Evolutionary conservation across 2,797 vertebrate genomes (phyloP).

Genomic region (Onychomys leucogaster): DNA sequence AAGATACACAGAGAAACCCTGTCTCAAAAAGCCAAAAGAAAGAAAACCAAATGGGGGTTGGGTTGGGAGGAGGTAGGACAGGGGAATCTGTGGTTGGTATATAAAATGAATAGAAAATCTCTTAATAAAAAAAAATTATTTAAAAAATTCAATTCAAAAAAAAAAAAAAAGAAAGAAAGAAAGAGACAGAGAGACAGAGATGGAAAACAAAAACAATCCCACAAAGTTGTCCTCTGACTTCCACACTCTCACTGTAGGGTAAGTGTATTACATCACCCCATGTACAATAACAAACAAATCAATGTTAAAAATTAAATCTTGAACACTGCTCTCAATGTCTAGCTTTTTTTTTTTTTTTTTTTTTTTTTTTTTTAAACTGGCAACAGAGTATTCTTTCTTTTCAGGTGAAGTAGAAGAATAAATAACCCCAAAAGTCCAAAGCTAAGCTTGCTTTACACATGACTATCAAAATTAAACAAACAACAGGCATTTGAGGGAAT

Average conservation of each 20-base stretch:
- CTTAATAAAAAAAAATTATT: too few species aligned
- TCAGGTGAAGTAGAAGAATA: neutral
- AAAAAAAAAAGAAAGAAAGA: neutral
- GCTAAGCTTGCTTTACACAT: neutral
- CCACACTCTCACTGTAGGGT: neutral
- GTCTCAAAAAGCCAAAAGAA: neutral
- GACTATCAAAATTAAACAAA: constrained; percentile 61
- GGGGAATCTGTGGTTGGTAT: too few species aligned
- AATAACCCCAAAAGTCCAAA: neutral
- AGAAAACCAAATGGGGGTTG: neutral
- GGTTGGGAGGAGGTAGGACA: too few species aligned
- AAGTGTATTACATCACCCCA: neutral
- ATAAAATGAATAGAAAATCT: too few species aligned
- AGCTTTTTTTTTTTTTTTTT: constrained; percentile 29
- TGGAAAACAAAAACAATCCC: neutral
- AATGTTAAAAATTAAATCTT: constrained; percentile 49
- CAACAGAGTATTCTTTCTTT: constrained; percentile 11
- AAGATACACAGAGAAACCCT: neutral
- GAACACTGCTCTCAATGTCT: constrained; percentile 25
- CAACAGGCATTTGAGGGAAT: neutral
- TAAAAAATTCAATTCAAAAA: neutral
- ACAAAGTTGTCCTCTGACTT: neutral
- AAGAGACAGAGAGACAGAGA: neutral
- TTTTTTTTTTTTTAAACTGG: constrained; percentile 54
- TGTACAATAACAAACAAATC: neutral